These are phyloP conservation scores for Gnathonemus longibarbis DNA, from an alignment of 2,113 vertebrate species.

Conservation along the genomic window DNA sequence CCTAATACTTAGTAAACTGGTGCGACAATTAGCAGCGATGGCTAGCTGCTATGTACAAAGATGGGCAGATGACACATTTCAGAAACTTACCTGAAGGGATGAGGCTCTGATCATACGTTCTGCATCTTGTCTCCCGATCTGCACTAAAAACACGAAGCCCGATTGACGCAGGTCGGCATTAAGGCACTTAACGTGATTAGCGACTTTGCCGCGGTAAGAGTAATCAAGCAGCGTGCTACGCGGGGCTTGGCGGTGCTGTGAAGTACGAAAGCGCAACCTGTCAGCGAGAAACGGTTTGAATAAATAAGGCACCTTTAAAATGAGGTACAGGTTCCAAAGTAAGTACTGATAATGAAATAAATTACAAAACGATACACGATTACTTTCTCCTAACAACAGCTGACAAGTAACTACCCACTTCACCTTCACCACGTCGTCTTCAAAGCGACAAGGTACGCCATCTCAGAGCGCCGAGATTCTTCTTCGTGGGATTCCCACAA, in stretches of 20 bases:
- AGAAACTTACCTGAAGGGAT: not conserved
- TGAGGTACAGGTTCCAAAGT: not conserved
- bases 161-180: not conserved
- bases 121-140: slow-evolving; percentile 25
- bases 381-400: not conserved
- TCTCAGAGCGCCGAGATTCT: not conserved
- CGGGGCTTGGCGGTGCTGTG: not conserved
- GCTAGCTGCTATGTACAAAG: not conserved
- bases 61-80: not conserved
- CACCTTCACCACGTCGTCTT: not conserved
- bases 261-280: not conserved
- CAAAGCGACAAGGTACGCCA: not conserved
- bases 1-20: not conserved
- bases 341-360: not conserved
- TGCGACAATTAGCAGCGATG: not conserved
- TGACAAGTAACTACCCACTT: not conserved
- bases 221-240: not conserved
- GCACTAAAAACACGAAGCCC: not conserved
- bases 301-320: not conserved
- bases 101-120: slow-evolving; percentile 19
- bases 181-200: not conserved
- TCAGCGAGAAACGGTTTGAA: not conserved
- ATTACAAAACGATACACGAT: not conserved
- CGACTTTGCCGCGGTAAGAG: not conserved
- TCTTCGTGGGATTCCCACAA: not conserved